Conservation (phyloP, 1,140 invertebrate genomes). For the Elysia chlorotica region DNA sequence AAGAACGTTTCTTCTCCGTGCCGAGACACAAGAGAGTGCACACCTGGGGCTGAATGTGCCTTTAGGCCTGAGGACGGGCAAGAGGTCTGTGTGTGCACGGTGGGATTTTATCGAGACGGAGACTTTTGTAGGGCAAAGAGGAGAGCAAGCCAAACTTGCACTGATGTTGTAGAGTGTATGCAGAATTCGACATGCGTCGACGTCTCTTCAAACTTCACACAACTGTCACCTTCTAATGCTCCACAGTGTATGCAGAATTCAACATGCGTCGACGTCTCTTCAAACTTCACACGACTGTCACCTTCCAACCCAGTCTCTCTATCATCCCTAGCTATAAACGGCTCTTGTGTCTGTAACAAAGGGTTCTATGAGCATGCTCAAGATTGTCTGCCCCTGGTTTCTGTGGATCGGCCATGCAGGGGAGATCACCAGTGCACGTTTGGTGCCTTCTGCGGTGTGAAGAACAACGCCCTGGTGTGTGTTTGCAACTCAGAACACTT, state of each 20-base stretch:
- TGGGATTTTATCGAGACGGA: conserved; percentile 8
- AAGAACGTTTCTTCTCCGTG: conserved; percentile 8
- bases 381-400: conserved; percentile 8
- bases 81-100: conserved; percentile 15
- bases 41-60: conserved; percentile 18
- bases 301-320: too few relatives aligned
- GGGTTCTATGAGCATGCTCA: conserved; percentile 18
- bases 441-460: conserved; percentile 6
- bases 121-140: conserved; percentile 8
- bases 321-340: too few relatives aligned
- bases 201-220: neutral
- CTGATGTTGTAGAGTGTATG: conserved; percentile 10
- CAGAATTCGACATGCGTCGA: conserved; percentile 17
- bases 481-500: conserved; percentile 15
- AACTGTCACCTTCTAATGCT: too few relatives aligned
- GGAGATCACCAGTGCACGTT: conserved; percentile 20
- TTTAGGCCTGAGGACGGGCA: neutral
- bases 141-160: conserved; percentile 15
- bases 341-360: conserved; percentile 18
- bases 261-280: conserved; percentile 13
- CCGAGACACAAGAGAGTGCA: conserved; percentile 17
- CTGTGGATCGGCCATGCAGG: neutral
- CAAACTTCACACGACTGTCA: too few relatives aligned
- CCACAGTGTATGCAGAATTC: conserved; percentile 19
- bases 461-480: neutral